These are phyloP conservation scores for Eutolmus rufibarbis DNA, from an alignment of 2,888 invertebrate species.

Conservation along the genomic window DNA sequence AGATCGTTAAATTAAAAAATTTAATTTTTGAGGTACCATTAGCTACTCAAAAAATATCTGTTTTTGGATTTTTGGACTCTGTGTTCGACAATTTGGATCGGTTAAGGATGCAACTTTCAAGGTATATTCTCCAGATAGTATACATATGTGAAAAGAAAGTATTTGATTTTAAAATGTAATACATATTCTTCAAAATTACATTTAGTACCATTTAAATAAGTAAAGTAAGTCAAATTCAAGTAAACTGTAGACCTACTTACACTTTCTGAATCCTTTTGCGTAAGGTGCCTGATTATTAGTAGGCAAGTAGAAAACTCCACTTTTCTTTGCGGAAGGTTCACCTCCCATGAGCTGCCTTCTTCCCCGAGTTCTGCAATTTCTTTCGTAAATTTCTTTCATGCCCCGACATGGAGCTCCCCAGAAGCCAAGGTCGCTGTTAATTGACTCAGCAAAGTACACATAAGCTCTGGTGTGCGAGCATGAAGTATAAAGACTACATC, in stretches of 20 bases:
- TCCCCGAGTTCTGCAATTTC: neutral
- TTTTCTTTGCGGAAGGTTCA: constrained; percentile 33
- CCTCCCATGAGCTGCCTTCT: constrained; percentile 29
- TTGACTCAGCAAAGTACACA: constrained; percentile 45
- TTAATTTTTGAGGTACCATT: too few species aligned
- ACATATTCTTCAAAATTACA: neutral
- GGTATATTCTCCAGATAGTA: too few species aligned
- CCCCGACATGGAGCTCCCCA: constrained; percentile 20
- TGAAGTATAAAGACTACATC: constrained; percentile 48
- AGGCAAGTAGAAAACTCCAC: constrained; percentile 3
- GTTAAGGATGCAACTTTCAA: too few species aligned
- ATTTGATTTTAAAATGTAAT: too few species aligned
- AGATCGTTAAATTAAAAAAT: too few species aligned
- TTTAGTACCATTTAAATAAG: neutral
- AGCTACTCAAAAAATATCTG: too few species aligned
- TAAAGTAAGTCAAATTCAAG: neutral
- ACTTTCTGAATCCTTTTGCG: neutral
- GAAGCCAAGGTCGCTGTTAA: constrained; percentile 52
- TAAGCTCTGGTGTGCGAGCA: constrained; percentile 47
- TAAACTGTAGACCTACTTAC: neutral
- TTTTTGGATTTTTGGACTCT: too few species aligned
- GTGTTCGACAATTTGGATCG: too few species aligned
- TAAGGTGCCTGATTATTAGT: neutral
- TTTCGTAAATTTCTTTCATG: neutral
- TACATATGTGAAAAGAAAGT: too few species aligned